phyloP scores from a whole-genome alignment of 2,113 vertebrate species.

The Nettapus auritus region DNA sequence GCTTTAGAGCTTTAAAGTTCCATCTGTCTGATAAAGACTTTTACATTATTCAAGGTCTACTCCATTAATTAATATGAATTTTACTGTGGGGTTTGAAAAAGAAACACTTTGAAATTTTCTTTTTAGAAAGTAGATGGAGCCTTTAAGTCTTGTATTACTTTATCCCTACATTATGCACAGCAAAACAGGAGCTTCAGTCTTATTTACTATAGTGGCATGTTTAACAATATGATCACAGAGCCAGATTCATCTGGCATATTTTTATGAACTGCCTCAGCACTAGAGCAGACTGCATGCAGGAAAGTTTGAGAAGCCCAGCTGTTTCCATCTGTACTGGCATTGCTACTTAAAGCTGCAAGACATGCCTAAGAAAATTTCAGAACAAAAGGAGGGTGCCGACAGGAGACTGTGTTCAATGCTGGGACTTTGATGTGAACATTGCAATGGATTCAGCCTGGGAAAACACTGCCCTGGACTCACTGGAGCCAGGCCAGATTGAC shows the following conservation, averaged over 20 bases:
- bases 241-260: background rate
- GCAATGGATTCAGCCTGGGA: background rate
- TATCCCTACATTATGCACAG: background rate
- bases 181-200: background rate
- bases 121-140: background rate
- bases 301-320: background rate
- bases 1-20: background rate
- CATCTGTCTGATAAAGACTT: background rate
- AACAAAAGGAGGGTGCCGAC: background rate
- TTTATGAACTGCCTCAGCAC: background rate
- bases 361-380: background rate
- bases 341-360: background rate
- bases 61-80: background rate
- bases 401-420: background rate
- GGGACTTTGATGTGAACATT: background rate
- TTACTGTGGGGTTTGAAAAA: background rate
- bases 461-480: background rate
- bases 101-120: background rate
- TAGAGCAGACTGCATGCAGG: background rate
- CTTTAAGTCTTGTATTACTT: background rate
- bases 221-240: background rate
- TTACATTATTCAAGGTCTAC: background rate
- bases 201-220: background rate
- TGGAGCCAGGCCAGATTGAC: conserved; percentile 63
- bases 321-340: background rate